Evolutionary conservation across 2,113 vertebrate genomes (phyloP).

Genomic region (Merops nubicus): DNA sequence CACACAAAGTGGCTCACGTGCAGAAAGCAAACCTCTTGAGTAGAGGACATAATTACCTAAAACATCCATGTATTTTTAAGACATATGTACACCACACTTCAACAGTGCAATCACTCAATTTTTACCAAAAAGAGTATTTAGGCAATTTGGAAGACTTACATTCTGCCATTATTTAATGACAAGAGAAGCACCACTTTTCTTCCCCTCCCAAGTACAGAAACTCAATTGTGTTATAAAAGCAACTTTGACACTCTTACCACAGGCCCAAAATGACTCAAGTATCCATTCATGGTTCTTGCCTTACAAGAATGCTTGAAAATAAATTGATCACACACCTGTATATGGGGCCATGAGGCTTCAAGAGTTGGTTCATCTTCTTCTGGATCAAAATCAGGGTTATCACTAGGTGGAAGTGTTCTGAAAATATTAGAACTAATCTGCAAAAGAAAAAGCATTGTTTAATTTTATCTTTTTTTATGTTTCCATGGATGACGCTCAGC

Average conservation of each 20-base stretch:
- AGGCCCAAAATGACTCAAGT: background rate
- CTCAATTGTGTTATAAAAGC: background rate
- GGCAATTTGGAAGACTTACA: background rate
- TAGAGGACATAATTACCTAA: background rate
- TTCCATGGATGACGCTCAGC: background rate
- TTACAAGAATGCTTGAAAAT: background rate
- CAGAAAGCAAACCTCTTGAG: background rate
- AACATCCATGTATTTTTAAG: background rate
- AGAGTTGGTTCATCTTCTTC: conserved; percentile 98
- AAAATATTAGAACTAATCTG: conserved; percentile 97
- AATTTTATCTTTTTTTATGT: background rate
- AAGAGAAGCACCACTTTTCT: background rate
- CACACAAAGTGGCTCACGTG: background rate
- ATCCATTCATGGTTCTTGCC: background rate
- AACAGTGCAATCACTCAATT: background rate
- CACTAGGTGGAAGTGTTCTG: conserved; percentile 94
- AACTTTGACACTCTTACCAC: background rate
- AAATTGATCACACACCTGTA: conserved; percentile 82
- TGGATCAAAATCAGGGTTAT: conserved; percentile 98
- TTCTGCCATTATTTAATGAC: background rate
- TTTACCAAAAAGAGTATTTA: background rate
- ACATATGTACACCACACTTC: background rate
- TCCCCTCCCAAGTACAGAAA: background rate
- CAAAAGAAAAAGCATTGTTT: conserved; percentile 28
- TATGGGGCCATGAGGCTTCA: conserved; percentile 97